phyloP scores from a whole-genome alignment of 2,113 vertebrate species.

The Pelvicachromis taeniatus region DNA sequence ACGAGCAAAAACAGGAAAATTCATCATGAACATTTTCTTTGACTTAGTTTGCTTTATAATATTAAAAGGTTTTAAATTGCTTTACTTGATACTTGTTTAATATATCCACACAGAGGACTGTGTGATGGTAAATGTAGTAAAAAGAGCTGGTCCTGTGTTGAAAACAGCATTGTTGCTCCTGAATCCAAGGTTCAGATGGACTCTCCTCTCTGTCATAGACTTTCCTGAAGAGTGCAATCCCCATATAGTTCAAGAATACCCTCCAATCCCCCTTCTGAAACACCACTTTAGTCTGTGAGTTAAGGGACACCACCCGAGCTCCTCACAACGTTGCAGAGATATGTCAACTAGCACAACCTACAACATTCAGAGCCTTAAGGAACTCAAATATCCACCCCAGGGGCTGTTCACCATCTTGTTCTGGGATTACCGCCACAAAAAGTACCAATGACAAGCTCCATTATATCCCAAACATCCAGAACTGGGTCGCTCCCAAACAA shows the following conservation, averaged over 20 bases:
- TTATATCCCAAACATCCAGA: neutral
- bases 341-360: accelerated
- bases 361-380: neutral
- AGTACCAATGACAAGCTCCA: neutral
- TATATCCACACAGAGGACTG: slow-evolving; percentile 18
- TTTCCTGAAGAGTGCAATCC: neutral
- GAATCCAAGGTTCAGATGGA: too few relatives aligned
- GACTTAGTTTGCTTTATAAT: too few relatives aligned
- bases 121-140: accelerated
- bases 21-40: too few relatives aligned
- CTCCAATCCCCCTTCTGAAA: neutral
- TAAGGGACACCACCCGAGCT: neutral
- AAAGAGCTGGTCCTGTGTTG: neutral
- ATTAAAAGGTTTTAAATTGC: neutral
- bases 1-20: neutral
- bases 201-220: too few relatives aligned
- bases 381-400: neutral
- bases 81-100: neutral
- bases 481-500: neutral
- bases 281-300: accelerated
- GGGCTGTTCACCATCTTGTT: neutral
- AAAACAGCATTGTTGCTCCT: too few relatives aligned
- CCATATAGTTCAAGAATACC: neutral
- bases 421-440: neutral
- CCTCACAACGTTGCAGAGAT: neutral